Evolutionary conservation across 2,888 invertebrate species (phyloP).

Genomic region (Tipula lateralis): DNA sequence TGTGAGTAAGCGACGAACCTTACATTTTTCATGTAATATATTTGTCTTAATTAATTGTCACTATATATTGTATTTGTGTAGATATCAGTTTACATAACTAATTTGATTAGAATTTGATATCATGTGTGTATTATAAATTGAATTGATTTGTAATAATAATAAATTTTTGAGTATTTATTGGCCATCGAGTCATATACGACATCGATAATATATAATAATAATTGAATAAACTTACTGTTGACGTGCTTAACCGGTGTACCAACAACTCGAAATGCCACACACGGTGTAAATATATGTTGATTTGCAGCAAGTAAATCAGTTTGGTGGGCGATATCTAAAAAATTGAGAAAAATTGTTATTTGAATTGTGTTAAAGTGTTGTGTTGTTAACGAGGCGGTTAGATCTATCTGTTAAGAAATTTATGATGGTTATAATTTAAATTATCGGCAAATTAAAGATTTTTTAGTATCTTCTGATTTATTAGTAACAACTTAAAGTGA

Average conservation of each 20-base stretch:
- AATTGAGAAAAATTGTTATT: constrained; percentile 35
- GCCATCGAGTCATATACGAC: background rate
- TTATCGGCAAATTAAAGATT: too few species aligned
- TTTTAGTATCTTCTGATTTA: too few species aligned
- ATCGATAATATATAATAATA: too few species aligned
- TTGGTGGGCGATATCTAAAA: constrained; percentile 35
- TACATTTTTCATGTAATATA: background rate
- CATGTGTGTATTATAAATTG: background rate
- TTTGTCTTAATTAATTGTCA: background rate
- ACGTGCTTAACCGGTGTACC: constrained; percentile 67
- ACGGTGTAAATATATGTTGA: constrained; percentile 70
- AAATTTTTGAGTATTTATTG: background rate
- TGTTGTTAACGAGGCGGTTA: too few species aligned
- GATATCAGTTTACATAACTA: background rate
- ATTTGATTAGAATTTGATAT: background rate
- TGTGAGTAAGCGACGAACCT: background rate
- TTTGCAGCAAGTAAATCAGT: constrained; percentile 38
- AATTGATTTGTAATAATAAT: background rate
- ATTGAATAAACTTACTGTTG: constrained; percentile 53
- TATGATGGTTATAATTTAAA: too few species aligned
- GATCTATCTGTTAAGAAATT: too few species aligned
- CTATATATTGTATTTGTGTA: background rate
- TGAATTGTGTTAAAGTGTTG: constrained; percentile 33
- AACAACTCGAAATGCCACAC: constrained; percentile 79
- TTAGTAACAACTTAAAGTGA: too few species aligned